Conservation (phyloP, 2,113 vertebrate species). For the Gila orcuttii region DNA sequence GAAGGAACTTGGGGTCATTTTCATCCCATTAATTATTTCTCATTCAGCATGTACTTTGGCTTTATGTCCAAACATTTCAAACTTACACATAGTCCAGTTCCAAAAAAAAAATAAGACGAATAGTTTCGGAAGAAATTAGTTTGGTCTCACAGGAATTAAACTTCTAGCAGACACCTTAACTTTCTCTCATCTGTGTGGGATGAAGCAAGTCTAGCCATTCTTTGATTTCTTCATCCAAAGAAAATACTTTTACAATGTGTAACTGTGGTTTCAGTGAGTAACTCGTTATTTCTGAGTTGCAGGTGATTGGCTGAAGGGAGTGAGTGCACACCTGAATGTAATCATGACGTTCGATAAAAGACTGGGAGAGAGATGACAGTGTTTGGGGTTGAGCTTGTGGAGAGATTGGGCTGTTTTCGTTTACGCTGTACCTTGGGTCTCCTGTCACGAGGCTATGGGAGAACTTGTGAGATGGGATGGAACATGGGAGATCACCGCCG, state of each 20-base stretch:
- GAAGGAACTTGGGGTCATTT: conserved; percentile 39
- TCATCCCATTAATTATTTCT: conserved; percentile 42
- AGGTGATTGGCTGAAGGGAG: no score
- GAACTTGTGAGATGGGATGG: no score
- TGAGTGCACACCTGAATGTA: no score
- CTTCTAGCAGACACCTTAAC: background rate
- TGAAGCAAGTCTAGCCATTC: background rate
- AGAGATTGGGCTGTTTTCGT: no score
- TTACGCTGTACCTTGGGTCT: no score
- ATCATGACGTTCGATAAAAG: no score
- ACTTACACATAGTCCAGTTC: background rate
- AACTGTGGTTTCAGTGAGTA: no score
- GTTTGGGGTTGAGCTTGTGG: no score
- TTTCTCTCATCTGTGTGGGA: conserved; percentile 26
- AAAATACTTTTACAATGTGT: conserved; percentile 4
- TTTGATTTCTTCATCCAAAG: background rate
- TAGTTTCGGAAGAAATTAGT: background rate
- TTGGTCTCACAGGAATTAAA: background rate
- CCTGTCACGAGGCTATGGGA: no score
- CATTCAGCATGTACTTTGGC: conserved; percentile 20
- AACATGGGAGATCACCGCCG: no score
- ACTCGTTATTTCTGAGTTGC: no score
- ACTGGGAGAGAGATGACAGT: no score
- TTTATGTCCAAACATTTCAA: conserved; percentile 38
- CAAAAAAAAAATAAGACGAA: background rate